A percentile compares a stretch with the other conserved stretches of the same genome.
Evolutionary conservation across 2,113 vertebrate species (phyloP).

Genomic region (Megatriorchis doriae): DNA sequence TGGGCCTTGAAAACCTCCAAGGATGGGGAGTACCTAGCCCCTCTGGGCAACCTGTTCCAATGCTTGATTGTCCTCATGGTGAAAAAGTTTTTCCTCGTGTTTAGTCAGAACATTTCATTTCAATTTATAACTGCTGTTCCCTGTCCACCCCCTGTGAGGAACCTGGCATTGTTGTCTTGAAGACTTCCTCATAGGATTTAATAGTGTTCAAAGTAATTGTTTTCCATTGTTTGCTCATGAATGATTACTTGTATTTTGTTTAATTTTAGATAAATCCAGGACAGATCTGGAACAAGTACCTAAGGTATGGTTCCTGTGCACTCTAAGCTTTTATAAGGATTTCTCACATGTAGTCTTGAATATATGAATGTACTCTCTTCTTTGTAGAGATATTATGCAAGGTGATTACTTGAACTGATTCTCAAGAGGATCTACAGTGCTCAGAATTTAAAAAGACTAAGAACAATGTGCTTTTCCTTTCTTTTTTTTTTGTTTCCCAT

Average conservation of each 20-base stretch:
- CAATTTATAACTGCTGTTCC: background rate
- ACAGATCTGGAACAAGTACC: conserved; percentile 97
- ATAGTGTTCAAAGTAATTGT: background rate
- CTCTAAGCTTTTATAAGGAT: background rate
- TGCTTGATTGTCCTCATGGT: background rate
- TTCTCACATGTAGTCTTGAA: background rate
- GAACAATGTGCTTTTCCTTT: background rate
- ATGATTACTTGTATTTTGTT: conserved; percentile 37
- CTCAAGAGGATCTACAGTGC: background rate
- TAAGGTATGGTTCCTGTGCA: conserved; percentile 79
- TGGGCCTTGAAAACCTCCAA: background rate
- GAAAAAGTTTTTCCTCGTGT: background rate
- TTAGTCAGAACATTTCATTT: background rate
- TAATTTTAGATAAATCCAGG: conserved; percentile 88
- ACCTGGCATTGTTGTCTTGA: background rate
- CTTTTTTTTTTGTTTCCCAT: background rate
- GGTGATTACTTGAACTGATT: background rate
- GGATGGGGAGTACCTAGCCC: background rate
- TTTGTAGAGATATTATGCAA: background rate
- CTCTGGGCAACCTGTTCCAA: background rate
- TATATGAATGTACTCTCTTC: background rate
- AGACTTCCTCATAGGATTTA: background rate
- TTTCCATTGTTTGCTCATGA: background rate
- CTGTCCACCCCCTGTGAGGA: background rate
- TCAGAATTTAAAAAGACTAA: background rate